Conservation (phyloP, 1,140 invertebrate genomes). For the Platyscapa corneri region DNA sequence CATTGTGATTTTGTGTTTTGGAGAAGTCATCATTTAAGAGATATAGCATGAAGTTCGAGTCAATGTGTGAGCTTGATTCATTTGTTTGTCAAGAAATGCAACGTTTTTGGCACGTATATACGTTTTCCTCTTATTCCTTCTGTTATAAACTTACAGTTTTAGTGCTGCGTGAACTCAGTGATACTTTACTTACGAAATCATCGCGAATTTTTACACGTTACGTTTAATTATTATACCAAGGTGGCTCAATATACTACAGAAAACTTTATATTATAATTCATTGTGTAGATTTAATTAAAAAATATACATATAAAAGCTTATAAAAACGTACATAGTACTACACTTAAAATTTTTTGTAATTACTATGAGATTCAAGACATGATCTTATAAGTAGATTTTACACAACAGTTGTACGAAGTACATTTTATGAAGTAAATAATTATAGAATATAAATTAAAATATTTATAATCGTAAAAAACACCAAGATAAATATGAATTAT, state of each 20-base stretch:
- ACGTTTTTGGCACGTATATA: constrained; percentile 19
- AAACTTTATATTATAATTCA: background rate
- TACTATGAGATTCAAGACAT: no score
- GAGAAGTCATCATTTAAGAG: constrained; percentile 11
- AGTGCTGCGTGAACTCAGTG: no score
- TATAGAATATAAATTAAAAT: no score
- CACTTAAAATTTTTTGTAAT: no score
- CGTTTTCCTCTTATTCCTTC: background rate
- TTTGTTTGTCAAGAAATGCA: constrained; percentile 5
- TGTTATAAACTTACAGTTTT: constrained; percentile 17
- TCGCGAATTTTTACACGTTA: background rate
- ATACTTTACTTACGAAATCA: constrained; percentile 6
- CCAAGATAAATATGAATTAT: no score
- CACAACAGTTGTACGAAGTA: no score
- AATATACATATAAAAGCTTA: no score
- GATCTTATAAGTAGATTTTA: no score
- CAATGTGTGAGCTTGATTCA: background rate
- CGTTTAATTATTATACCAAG: constrained; percentile 15
- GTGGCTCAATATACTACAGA: background rate
- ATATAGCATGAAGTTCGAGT: background rate
- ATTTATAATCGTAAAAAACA: no score
- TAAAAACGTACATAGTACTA: no score
- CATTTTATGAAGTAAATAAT: no score
- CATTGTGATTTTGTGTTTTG: constrained; percentile 27
- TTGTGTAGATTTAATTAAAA: background rate